These are phyloP conservation scores for Rhagonycha lutea DNA, from an alignment of 2,888 invertebrate genomes.

Conservation along the genomic window DNA sequence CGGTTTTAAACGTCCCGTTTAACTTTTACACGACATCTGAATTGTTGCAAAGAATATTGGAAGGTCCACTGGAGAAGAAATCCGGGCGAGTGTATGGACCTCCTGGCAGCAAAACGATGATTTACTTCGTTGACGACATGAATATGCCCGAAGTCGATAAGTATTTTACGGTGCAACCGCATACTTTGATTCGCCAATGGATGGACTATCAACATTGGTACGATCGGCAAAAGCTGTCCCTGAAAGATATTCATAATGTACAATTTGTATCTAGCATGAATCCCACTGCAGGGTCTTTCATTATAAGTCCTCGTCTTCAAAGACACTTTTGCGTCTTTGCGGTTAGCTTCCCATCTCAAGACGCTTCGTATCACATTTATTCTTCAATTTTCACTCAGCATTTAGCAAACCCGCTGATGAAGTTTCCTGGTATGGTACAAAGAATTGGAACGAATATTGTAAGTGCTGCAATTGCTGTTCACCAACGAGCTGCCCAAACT, in stretches of 20 bases:
- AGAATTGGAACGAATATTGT: conserved; percentile 68
- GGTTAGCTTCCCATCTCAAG: conserved; percentile 82
- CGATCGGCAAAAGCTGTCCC: conserved; percentile 79
- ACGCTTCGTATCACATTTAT: conserved; percentile 84
- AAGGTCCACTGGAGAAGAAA: conserved; percentile 93
- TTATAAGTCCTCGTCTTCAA: conserved; percentile 88
- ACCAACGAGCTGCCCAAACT: conserved; percentile 71
- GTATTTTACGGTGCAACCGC: conserved; percentile 94
- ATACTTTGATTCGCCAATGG: conserved; percentile 89
- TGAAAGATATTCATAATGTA: conserved; percentile 91
- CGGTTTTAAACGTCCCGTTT: conserved; percentile 87
- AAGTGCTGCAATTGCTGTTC: conserved; percentile 73
- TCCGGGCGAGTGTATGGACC: conserved; percentile 93
- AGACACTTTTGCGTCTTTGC: conserved; percentile 87
- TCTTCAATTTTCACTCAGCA: conserved; percentile 82
- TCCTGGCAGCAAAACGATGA: conserved; percentile 85
- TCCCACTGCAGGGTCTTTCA: conserved; percentile 93
- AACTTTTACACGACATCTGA: conserved; percentile 95
- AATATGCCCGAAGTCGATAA: conserved; percentile 97
- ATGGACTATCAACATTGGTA: conserved; percentile 97
- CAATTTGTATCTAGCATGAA: conserved; percentile 97
- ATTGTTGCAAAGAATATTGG: conserved; percentile 85
- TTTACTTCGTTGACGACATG: conserved; percentile 95
- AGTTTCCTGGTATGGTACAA: conserved; percentile 65
- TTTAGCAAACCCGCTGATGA: conserved; percentile 65